Evolutionary conservation across 2,113 vertebrate genomes (phyloP).

Genomic region (Engystomops pustulosus): DNA sequence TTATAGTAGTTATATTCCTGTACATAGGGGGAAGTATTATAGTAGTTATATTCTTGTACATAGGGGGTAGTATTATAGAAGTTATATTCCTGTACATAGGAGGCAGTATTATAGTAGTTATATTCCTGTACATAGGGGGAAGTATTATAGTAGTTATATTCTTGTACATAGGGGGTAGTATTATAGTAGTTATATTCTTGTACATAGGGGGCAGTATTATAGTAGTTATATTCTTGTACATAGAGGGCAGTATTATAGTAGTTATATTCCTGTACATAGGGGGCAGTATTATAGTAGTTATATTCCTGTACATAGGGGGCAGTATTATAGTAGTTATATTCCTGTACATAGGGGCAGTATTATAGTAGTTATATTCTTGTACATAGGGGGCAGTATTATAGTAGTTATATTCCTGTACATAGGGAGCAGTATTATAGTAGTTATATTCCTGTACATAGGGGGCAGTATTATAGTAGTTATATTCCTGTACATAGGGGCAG

Average conservation of each 20-base stretch:
- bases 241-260: background rate
- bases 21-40: background rate
- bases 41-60: constrained; percentile 1
- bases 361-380: no score
- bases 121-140: background rate
- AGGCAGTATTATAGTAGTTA: no score
- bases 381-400: no score
- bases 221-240: constrained; percentile 2
- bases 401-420: no score
- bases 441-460: background rate
- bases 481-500: constrained; percentile 2
- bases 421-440: constrained; percentile 7
- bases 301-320: no score
- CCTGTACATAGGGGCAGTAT: no score
- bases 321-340: no score
- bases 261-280: background rate
- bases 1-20: no score
- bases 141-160: constrained; percentile 5
- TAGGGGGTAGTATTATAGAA: no score
- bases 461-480: background rate
- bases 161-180: background rate
- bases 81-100: no score
- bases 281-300: no score
- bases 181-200: constrained; percentile 10
- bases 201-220: constrained; percentile 3